Evolutionary conservation across 2,888 invertebrate species (phyloP).

Genomic region (Platycnemis pennipes): DNA sequence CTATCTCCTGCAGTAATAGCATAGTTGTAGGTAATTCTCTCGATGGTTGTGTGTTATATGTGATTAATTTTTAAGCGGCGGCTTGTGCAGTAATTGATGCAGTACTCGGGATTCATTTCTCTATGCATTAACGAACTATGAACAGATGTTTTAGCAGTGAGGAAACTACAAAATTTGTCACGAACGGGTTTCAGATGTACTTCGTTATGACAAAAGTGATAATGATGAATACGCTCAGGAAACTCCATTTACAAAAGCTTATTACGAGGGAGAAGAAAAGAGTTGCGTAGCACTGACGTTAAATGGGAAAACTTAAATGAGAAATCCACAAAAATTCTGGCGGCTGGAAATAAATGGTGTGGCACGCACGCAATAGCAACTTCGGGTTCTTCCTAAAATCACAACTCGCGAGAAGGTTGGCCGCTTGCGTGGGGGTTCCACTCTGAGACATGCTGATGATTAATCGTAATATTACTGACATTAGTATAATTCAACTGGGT

Average conservation of each 20-base stretch:
- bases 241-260: not conserved
- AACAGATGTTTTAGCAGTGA: not conserved
- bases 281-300: not conserved
- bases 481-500: too few relatives aligned
- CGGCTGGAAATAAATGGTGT: conserved; percentile 5
- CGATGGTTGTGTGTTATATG: too few relatives aligned
- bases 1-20: too few relatives aligned
- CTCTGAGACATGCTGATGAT: not conserved
- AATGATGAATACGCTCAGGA: not conserved
- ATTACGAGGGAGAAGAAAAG: not conserved
- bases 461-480: not conserved
- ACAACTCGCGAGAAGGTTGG: not conserved
- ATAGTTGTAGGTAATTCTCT: too few relatives aligned
- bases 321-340: not conserved
- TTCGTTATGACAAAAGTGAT: not conserved
- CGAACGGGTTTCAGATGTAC: not conserved
- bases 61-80: too few relatives aligned
- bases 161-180: not conserved
- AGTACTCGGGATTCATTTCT: too few relatives aligned
- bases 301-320: conserved; percentile 32
- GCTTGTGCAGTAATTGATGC: too few relatives aligned
- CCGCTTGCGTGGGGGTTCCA: not conserved
- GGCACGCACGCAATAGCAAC: not conserved
- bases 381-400: not conserved
- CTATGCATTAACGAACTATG: not conserved